A percentile compares a stretch with the other conserved stretches of the same genome.
These are phyloP conservation scores for Drosophila buzzatii DNA, from an alignment of 2,888 invertebrate species.

Conservation along the genomic window DNA sequence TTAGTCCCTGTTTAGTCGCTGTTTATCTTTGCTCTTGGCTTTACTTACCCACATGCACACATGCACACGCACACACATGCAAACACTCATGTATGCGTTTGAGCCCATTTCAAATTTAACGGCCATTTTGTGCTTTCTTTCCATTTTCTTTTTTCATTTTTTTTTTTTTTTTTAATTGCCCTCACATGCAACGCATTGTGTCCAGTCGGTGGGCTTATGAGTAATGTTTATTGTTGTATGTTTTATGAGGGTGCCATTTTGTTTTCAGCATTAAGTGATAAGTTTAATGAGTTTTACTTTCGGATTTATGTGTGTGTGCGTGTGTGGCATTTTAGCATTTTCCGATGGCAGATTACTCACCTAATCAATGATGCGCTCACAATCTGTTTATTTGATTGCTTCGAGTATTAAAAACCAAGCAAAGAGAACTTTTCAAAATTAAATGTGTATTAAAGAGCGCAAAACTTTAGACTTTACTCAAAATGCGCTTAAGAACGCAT, in stretches of 20 bases:
- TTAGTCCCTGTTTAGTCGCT: constrained; percentile 63
- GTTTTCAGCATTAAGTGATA: constrained; percentile 54
- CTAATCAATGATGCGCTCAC: constrained; percentile 36
- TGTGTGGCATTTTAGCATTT: constrained; percentile 14
- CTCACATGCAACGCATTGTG: constrained; percentile 56
- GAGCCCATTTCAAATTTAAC: constrained; percentile 65
- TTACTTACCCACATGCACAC: constrained; percentile 19
- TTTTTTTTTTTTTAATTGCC: constrained; percentile 53
- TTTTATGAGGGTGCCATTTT: constrained; percentile 55
- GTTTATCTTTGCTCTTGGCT: constrained; percentile 56
- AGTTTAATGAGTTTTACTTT: constrained; percentile 58
- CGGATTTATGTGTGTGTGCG: constrained; percentile 38
- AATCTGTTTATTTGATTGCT: constrained; percentile 37
- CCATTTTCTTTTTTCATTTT: neutral
- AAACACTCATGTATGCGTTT: constrained; percentile 7
- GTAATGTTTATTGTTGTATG: constrained; percentile 55
- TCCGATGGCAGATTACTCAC: constrained; percentile 36
- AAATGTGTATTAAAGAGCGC: neutral
- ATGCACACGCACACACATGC: constrained; percentile 12
- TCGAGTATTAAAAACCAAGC: constrained; percentile 14
- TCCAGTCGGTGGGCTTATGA: constrained; percentile 47
- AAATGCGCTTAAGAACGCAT: neutral
- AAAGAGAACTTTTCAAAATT: neutral
- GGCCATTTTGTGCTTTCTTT: constrained; percentile 49
- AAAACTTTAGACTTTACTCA: neutral